Evolutionary conservation across 2,888 invertebrate genomes (phyloP).

Genomic region (Acleris emargana): DNA sequence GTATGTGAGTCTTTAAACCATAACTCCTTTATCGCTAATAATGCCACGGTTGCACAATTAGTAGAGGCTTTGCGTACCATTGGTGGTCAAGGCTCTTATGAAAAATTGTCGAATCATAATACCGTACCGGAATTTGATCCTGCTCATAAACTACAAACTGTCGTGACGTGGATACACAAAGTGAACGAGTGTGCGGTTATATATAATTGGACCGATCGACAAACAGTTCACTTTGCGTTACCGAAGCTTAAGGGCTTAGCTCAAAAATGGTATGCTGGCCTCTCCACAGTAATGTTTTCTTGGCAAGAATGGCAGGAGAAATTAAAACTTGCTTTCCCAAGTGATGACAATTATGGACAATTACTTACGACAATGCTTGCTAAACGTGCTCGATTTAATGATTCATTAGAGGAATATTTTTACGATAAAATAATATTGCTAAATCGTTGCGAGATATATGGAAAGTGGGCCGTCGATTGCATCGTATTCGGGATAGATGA

Average conservation of each 20-base stretch:
- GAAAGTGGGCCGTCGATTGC: constrained; percentile 27
- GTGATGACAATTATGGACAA: constrained; percentile 26
- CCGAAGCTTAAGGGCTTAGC: constrained; percentile 22
- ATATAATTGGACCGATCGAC: constrained; percentile 19
- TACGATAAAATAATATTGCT: constrained; percentile 26
- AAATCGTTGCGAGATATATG: constrained; percentile 15
- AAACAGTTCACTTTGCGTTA: constrained; percentile 25
- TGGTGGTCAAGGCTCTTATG: constrained; percentile 8
- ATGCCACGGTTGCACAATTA: constrained; percentile 3
- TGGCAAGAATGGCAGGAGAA: constrained; percentile 31
- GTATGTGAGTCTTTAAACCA: background rate
- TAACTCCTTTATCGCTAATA: background rate
- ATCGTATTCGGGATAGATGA: constrained; percentile 29
- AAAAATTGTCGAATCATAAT: constrained; percentile 20
- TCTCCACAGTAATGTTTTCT: constrained; percentile 19
- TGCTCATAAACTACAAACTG: constrained; percentile 4
- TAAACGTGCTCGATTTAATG: constrained; percentile 12
- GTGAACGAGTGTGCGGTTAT: constrained; percentile 20
- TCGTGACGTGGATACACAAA: constrained; percentile 15
- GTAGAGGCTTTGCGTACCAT: constrained; percentile 23
- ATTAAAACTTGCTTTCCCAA: constrained; percentile 20
- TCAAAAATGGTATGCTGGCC: constrained; percentile 27
- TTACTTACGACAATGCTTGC: constrained; percentile 21
- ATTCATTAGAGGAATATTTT: constrained; percentile 21
- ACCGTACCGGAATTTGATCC: constrained; percentile 22